Base-by-base conservation (phyloP, 1,140 invertebrate genomes). In the Agraylea sexmaculata region DNA sequence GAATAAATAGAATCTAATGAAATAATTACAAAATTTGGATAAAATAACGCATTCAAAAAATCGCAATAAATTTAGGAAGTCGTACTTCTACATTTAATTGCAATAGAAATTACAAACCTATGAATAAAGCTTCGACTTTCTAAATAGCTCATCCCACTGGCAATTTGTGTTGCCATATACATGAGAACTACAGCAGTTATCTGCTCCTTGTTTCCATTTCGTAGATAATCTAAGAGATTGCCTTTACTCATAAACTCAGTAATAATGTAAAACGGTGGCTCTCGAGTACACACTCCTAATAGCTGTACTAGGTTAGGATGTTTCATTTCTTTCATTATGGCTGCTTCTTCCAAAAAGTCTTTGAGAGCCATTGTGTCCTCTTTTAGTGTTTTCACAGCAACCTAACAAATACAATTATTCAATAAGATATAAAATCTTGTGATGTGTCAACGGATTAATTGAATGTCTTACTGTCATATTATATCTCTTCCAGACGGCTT, bases 241-340 rank as follows among this genome's bases (percentile, higher is more conserved):
- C 95, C 95, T 54, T 93, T 87, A 37, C 85, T 85, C 95, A 99
- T 99, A 60, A 97, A 99, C 67, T 98, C 95, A 6, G 95, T 99
- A 47, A 99, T 94, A 52, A 99, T 99, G 62, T 97, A 99, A 65
- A 98, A 98, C 1, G 95, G 95, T 4, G 93, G 91, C 62, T 98
- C 93, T 19, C 92, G 68, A 0, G 93, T 99, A 66, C 94, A 99
- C 19, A 99, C 93, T 49, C 88, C 89, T 50, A 98, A 75, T 41
- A 99, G 70, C 68, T 98, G 92, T 37, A 99, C 94, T 44, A 99
- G 70, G 73, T 99, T 99, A 6, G 89, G 87, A 69, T 99, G 96
- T 56, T 94, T 92, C 89, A 99, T 95, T 66, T 96, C 92, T 60
- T 99, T 99, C 95, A 99, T 99, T 33, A 99, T 97, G 38, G 87